phyloP scores from a whole-genome alignment of 2,797 vertebrate species.

The Enoplosus armatus region DNA sequence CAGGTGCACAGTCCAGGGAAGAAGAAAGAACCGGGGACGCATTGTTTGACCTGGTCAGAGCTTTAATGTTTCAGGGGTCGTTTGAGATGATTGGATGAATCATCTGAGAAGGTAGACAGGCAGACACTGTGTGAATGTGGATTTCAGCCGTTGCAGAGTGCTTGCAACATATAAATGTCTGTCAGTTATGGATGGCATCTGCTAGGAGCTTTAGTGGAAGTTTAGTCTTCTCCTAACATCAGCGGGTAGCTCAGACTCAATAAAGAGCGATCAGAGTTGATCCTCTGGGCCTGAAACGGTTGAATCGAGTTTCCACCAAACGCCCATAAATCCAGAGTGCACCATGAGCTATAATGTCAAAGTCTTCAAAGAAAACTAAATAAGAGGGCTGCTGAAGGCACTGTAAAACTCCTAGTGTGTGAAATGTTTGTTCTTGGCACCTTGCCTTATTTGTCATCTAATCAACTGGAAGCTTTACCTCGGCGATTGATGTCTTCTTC shows the following conservation, averaged over 20 bases:
- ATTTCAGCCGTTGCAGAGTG: conserved; percentile 45
- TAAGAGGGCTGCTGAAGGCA: conserved; percentile 42
- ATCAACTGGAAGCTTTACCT: conserved; percentile 65
- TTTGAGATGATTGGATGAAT: conserved; percentile 23
- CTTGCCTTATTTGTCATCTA: conserved; percentile 73
- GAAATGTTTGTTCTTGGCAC: conserved; percentile 60
- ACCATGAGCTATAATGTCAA: conserved; percentile 41
- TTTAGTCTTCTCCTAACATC: conserved; percentile 31
- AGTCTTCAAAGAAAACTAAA: conserved; percentile 58
- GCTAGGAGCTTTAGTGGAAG: conserved; percentile 23
- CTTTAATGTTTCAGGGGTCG: conserved; percentile 8
- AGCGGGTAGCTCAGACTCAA: conserved; percentile 24
- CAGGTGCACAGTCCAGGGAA: conserved; percentile 25
- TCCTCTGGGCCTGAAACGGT: conserved; percentile 41
- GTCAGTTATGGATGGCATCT: conserved; percentile 28
- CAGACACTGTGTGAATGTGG: neutral
- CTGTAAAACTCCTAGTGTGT: conserved; percentile 51
- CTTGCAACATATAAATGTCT: conserved; percentile 46
- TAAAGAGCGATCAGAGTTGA: conserved; percentile 28
- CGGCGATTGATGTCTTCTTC: conserved; percentile 56
- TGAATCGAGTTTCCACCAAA: conserved; percentile 43
- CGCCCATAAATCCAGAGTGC: conserved; percentile 19
- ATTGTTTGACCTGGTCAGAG: conserved; percentile 26
- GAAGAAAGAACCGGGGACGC: neutral
- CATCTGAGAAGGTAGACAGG: neutral